Conservation (phyloP, 2,113 vertebrate species). For the Apistogramma diplotaenia region DNA sequence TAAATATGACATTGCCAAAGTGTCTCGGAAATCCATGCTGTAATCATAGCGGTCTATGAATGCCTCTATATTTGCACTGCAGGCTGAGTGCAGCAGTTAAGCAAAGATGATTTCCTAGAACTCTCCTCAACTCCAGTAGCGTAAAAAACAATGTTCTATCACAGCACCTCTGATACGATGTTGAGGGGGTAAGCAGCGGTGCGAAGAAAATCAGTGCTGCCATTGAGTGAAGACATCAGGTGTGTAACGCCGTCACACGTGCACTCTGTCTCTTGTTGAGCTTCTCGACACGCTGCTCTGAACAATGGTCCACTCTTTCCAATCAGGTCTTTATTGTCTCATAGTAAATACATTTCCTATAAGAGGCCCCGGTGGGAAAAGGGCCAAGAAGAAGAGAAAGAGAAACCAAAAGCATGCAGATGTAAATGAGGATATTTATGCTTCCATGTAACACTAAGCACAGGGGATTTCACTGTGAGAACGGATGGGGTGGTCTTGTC, state of each 20-base stretch:
- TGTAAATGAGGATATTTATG: conserved; percentile 41
- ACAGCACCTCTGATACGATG: neutral
- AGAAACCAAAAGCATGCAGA: neutral
- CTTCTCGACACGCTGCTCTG: conserved; percentile 7
- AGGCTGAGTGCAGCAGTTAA: neutral
- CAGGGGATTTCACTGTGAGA: neutral
- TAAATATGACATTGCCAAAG: conserved; percentile 44
- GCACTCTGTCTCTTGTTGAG: neutral
- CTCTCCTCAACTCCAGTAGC: conserved; percentile 7
- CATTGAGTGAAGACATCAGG: conserved; percentile 52
- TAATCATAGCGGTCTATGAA: conserved; percentile 3
- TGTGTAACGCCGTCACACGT: conserved; percentile 39
- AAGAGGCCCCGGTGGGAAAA: conserved; percentile 25
- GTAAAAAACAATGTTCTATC: conserved; percentile 52
- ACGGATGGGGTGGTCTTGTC: neutral
- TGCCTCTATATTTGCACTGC: neutral
- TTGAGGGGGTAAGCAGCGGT: conserved; percentile 1
- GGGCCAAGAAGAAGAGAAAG: neutral
- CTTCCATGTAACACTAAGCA: neutral
- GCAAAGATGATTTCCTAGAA: conserved; percentile 26
- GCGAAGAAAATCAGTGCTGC: conserved; percentile 23
- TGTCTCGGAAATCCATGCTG: conserved; percentile 2
- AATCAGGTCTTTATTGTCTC: conserved; percentile 56
- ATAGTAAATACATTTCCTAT: conserved; percentile 62
- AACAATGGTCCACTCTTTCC: conserved; percentile 32